Evolutionary conservation across 2,113 vertebrate genomes (phyloP).

Genomic region (Mellivora capensis): DNA sequence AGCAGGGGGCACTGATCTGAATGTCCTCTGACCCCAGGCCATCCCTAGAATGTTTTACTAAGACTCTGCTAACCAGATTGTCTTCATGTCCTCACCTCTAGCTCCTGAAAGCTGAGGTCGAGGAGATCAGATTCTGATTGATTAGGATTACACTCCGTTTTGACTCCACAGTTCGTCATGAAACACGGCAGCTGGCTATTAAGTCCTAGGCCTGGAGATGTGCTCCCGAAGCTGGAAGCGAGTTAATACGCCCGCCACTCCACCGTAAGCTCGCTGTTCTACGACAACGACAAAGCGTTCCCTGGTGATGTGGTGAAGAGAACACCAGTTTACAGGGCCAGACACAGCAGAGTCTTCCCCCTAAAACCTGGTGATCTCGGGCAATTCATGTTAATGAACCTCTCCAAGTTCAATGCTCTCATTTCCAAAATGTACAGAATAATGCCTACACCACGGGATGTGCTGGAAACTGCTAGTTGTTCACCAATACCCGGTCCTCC

Average conservation of each 20-base stretch:
- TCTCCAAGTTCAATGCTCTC: background rate
- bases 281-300: rapidly evolving
- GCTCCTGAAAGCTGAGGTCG: background rate
- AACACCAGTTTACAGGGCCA: background rate
- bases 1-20: background rate
- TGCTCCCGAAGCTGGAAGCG: background rate
- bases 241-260: rapidly evolving
- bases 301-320: background rate
- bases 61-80: background rate
- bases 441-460: rapidly evolving
- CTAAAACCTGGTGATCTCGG: no score
- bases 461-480: background rate
- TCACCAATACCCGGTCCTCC: no score
- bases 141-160: background rate
- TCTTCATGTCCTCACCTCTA: background rate
- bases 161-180: background rate
- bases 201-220: background rate
- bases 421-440: background rate
- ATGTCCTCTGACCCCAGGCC: background rate
- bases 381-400: background rate
- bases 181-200: no score
- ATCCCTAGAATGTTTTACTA: background rate
- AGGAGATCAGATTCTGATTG: background rate
- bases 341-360: no score
- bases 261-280: background rate